Conservation (phyloP, 2,797 vertebrate genomes). For the Chaetophractus vellerosus region DNA sequence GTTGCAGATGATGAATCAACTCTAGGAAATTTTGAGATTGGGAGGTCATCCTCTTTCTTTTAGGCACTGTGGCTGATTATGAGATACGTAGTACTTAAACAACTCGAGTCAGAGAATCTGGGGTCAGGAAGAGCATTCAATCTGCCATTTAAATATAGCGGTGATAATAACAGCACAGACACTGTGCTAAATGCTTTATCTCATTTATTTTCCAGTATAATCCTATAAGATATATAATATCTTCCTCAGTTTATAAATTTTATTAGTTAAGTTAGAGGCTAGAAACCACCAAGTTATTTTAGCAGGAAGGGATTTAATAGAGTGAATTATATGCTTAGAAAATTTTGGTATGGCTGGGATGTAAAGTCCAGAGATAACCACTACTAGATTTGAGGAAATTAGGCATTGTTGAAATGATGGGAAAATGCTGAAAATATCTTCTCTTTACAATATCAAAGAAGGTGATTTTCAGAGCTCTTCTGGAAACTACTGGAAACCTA, state of each 20-base stretch:
- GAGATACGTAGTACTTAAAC: background rate
- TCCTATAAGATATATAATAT: background rate
- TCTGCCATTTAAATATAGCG: background rate
- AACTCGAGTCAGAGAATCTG: background rate
- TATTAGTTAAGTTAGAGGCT: slow-evolving; percentile 21
- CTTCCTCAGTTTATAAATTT: background rate
- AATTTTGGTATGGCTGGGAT: background rate
- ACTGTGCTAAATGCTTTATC: background rate
- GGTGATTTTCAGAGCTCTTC: background rate
- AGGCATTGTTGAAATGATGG: background rate
- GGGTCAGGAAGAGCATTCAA: background rate
- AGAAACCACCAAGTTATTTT: background rate
- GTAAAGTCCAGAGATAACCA: background rate
- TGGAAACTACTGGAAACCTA: background rate
- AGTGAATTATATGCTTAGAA: background rate
- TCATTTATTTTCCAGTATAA: background rate
- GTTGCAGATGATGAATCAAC: background rate
- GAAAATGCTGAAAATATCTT: background rate
- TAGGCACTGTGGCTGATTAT: background rate
- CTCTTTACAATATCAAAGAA: background rate
- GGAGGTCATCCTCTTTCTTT: background rate
- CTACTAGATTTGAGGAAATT: background rate
- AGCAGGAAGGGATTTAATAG: background rate
- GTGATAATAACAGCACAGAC: background rate
- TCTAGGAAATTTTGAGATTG: background rate